Evolutionary conservation across 2,797 vertebrate genomes (phyloP).

Genomic region (Discoglossus pictus): DNA sequence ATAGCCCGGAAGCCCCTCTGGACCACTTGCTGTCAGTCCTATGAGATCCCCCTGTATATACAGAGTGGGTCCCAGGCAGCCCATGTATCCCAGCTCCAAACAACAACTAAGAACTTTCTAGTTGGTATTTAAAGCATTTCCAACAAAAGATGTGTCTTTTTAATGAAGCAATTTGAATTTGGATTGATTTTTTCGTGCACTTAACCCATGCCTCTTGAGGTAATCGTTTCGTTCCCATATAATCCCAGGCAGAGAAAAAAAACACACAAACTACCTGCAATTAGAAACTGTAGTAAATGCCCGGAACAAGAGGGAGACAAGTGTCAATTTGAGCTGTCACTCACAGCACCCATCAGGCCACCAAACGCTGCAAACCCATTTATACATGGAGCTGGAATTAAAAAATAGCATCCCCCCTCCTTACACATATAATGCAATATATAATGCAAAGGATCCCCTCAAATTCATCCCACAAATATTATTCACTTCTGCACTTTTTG

Average conservation of each 20-base stretch:
- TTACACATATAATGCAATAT: slow-evolving; percentile 70
- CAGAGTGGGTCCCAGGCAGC: slow-evolving; percentile 57
- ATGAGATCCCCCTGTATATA: slow-evolving; percentile 60
- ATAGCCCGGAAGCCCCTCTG: slow-evolving; percentile 54
- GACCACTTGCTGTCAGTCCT: slow-evolving; percentile 60
- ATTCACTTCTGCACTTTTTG: too few relatives aligned
- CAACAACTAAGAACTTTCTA: slow-evolving; percentile 85
- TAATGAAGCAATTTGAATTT: slow-evolving; percentile 96
- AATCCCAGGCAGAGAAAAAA: slow-evolving; percentile 84
- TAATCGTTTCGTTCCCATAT: slow-evolving; percentile 85
- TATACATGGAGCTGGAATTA: slow-evolving; percentile 93
- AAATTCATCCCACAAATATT: too few relatives aligned
- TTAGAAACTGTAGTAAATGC: slow-evolving; percentile 96
- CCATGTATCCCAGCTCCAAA: slow-evolving; percentile 86
- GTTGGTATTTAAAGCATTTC: slow-evolving; percentile 81
- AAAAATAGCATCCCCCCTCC: slow-evolving; percentile 87
- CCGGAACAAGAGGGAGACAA: slow-evolving; percentile 88
- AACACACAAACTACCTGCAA: slow-evolving; percentile 93
- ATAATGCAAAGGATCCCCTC: not conserved
- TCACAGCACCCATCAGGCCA: slow-evolving; percentile 91
- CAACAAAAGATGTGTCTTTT: slow-evolving; percentile 87
- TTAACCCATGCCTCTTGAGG: slow-evolving; percentile 85
- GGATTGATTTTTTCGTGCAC: slow-evolving; percentile 89
- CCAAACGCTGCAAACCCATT: slow-evolving; percentile 95
- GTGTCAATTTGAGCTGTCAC: slow-evolving; percentile 98